phyloP scores from a whole-genome alignment of 2,797 vertebrate genomes.

The Enteromius viviparus region DNA sequence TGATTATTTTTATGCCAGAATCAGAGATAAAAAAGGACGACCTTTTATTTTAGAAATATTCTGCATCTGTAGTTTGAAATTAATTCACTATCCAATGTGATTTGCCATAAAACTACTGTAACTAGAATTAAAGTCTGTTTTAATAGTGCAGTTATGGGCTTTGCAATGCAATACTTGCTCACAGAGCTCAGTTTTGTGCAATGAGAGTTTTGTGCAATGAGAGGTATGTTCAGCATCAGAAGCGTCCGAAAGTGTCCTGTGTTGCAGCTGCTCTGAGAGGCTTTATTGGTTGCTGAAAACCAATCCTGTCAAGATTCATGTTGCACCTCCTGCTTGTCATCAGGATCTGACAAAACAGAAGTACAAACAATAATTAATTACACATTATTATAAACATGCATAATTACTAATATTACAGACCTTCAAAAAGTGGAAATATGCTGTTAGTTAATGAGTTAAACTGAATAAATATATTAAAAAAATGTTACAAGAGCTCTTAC shows the following conservation, averaged over 20 bases:
- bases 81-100: neutral
- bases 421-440: neutral
- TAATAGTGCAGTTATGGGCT: neutral
- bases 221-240: neutral
- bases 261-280: neutral
- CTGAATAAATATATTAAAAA: neutral
- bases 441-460: neutral
- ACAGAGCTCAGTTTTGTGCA: neutral
- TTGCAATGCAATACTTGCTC: neutral
- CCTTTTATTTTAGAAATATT: neutral
- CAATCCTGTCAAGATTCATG: neutral
- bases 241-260: neutral
- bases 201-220: no score
- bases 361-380: neutral
- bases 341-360: constrained; percentile 31
- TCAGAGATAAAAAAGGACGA: neutral
- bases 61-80: neutral
- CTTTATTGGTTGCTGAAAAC: neutral
- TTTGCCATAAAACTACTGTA: neutral
- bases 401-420: neutral
- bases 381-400: neutral
- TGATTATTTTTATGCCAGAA: neutral
- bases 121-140: neutral
- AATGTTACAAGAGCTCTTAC: constrained; percentile 68
- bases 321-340: neutral